Evolutionary conservation across 2,888 invertebrate genomes (phyloP), one percentile per base, ranked within the genome.

Genomic region (Epinotia brunnichana): DNA sequence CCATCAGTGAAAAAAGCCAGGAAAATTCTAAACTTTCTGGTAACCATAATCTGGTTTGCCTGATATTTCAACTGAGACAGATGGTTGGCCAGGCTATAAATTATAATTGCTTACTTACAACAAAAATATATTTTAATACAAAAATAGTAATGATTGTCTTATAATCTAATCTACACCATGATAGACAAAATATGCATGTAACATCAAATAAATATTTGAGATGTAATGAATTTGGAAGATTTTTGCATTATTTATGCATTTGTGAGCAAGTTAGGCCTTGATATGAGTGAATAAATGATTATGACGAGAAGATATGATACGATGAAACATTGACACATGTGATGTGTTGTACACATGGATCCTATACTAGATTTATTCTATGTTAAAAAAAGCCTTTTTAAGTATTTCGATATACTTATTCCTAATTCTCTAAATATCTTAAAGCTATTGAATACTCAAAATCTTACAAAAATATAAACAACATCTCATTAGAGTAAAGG

Each of bases 391-490:
- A 72, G 68, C 67, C 61, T 56, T 59, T 69, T 70, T 70, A 75
- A 67, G 68, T 70, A 57, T 74, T 73, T 53, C 69, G 73, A 74
- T 74, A 61, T 51, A 62, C 67, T 68, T 74, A 76, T 72, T 66
- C 63, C 74, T 69, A 74, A 35, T 76, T 69, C 63, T 70, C 67
- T 63, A 67, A 72, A 73, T 69, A 73, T 77, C 80, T 82, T 83
- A 84, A 70, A 69, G 69, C 80, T 86, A 83, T 80, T 82, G 81
- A 79, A 83, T 82, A 84, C 77, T 77, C 79, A 74, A 70, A 62
- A 64, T 79, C 74, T 81, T 88, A 88, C 79, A 87, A 88, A 87
- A 87, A 88, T 88, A 88, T 85, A 83, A 83, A 83, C 79, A 82
- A 82, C 80, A 82, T 84, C 79, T 83, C 75, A 78, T 80, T 79